Conservation (phyloP, 2,888 invertebrate genomes). For the Erannis defoliaria region DNA sequence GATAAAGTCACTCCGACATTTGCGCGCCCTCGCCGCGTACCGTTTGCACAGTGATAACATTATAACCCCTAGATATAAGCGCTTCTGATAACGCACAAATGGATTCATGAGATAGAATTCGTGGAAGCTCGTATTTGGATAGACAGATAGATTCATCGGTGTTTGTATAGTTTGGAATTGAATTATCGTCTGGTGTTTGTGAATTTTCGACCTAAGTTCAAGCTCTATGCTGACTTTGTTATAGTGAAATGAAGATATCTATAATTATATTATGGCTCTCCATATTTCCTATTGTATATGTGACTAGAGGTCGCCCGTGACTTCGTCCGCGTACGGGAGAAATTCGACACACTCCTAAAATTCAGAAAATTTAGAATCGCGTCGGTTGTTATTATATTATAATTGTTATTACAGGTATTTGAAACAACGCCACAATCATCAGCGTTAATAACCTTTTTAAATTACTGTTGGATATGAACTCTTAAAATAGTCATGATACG, state of each 20-base stretch:
- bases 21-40: conserved; percentile 32
- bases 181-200: conserved; percentile 12
- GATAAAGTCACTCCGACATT: conserved; percentile 26
- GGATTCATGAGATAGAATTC: conserved; percentile 37
- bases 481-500: no score
- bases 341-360: no score
- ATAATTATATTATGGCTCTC: background rate
- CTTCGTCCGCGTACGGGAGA: no score
- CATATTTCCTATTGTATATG: background rate
- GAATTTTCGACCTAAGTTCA: conserved; percentile 2
- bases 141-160: conserved; percentile 29
- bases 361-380: no score
- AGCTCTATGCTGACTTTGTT: background rate
- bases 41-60: conserved; percentile 40
- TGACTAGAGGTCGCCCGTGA: no score
- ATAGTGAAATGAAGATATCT: background rate
- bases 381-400: no score
- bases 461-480: no score
- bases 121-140: conserved; percentile 35
- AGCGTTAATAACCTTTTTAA: no score
- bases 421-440: no score
- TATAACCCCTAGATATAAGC: conserved; percentile 44
- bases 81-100: conserved; percentile 39
- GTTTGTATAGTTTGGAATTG: conserved; percentile 22
- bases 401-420: no score